Percentiles rank a stretch among this genome's conserved stretches.
Conservation (phyloP, 1,140 invertebrate genomes). For the Periplaneta americana region DNA sequence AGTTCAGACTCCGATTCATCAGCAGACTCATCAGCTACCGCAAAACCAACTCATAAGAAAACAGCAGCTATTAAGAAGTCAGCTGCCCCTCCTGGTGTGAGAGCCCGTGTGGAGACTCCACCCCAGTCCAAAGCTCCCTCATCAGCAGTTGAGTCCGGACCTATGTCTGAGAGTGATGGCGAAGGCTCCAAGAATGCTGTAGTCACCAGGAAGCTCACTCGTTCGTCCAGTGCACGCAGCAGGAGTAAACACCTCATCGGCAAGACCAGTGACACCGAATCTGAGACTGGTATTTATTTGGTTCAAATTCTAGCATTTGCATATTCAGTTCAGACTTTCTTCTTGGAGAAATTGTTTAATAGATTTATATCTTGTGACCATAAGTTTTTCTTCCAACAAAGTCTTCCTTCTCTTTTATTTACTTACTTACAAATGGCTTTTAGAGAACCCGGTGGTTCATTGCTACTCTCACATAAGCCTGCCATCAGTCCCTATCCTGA, state of each 20-base stretch:
- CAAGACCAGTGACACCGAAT: slow-evolving; percentile 44
- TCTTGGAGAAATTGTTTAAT: too few relatives aligned
- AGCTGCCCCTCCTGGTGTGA: not conserved
- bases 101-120: not conserved
- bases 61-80: slow-evolving; percentile 9
- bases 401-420: too few relatives aligned
- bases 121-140: not conserved
- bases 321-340: too few relatives aligned
- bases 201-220: slow-evolving; percentile 44
- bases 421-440: too few relatives aligned
- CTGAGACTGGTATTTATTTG: slow-evolving; percentile 38
- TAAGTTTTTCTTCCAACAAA: too few relatives aligned
- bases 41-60: slow-evolving; percentile 26
- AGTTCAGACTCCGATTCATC: slow-evolving; percentile 44
- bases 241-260: slow-evolving; percentile 48
- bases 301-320: too few relatives aligned
- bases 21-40: slow-evolving; percentile 1
- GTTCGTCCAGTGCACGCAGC: slow-evolving; percentile 46
- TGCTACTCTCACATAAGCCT: too few relatives aligned
- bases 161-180: slow-evolving; percentile 15
- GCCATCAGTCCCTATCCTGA: too few relatives aligned
- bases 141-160: not conserved
- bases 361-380: too few relatives aligned
- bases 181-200: slow-evolving; percentile 24
- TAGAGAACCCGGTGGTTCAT: too few relatives aligned